Percentiles rank a stretch among this genome's conserved stretches.
These are phyloP conservation scores for Eupithecia subfuscata DNA, from an alignment of 2,888 invertebrate species.

Conservation along the genomic window DNA sequence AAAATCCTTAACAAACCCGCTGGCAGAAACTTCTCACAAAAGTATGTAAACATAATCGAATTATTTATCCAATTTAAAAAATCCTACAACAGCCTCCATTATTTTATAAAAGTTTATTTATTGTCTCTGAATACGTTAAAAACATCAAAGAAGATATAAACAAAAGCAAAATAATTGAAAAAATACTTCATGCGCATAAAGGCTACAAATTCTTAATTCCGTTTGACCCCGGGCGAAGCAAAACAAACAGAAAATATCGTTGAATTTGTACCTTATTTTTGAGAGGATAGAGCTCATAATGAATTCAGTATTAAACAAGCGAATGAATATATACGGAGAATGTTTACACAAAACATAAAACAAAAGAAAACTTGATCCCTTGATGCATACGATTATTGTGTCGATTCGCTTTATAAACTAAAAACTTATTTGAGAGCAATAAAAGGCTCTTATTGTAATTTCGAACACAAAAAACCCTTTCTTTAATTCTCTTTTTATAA, in stretches of 20 bases:
- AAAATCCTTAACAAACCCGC: too few relatives aligned
- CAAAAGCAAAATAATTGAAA: conserved; percentile 11
- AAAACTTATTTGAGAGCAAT: neutral
- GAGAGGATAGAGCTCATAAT: conserved; percentile 5
- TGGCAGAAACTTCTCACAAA: too few relatives aligned
- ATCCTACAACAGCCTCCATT: neutral
- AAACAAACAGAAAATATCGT: conserved; percentile 5
- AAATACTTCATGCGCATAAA: conserved; percentile 13
- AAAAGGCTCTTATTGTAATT: neutral
- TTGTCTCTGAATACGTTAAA: neutral
- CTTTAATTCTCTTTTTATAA: too few relatives aligned
- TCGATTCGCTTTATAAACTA: neutral
- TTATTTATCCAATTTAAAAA: neutral
- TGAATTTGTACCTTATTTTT: conserved; percentile 11
- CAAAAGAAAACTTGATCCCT: neutral
- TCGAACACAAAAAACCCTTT: too few relatives aligned
- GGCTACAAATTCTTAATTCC: conserved; percentile 9
- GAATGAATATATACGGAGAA: neutral
- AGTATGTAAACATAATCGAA: neutral
- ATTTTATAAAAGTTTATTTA: neutral
- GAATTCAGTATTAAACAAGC: neutral
- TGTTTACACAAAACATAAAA: neutral
- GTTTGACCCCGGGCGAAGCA: neutral
- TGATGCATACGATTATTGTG: neutral
- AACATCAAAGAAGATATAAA: conserved; percentile 6